Evolutionary conservation across 2,888 invertebrate genomes (phyloP), one percentile per base, ranked within the genome.

Genomic region (Ectobius pallidus): DNA sequence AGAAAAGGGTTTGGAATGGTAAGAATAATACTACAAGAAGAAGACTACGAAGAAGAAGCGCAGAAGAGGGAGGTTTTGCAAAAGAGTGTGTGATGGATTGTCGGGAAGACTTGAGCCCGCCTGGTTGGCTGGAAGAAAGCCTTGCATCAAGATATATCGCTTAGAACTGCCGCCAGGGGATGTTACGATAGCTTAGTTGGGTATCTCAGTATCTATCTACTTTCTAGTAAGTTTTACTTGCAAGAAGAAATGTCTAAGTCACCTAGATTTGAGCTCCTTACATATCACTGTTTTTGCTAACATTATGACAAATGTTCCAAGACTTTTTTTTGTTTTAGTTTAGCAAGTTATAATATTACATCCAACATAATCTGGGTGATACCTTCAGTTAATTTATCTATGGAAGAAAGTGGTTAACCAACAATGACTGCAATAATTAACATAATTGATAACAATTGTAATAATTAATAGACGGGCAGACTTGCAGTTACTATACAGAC

Each of bases 121-220:
- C 65, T 65, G 65, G 44, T 65, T 65, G 65, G 44, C 46, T 65
- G 65, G 65, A 65, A 65, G 65, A 65, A 65, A 44, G 46, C 27
- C 44, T 65, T 16, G 44, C 44, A 18, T 65, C 46, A 65, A 65
- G 65, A 65, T 65, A 65, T 65, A 65, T 65, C 30, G 65, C 65
- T 18, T 25, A 27, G 30, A 65, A 65, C 46, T 65, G 65, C 65
- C 65, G 65, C 65, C 65, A 46, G 46, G 65, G 65, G 65, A 65
- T 65, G 65, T 46, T 46, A 27, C 65, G 65, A 65, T 65, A 65
- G 46, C 65, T 65, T 65, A 65, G 65, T 65, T 44, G 25, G 18
- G 27, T 65, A 63, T 63, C 52, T 52, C 52, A 25, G 25, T 52
- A 58, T 32, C 58, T 58, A 16, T 58, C 58, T 58, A 58, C 58